Evolutionary conservation across 2,113 vertebrate species (phyloP), one percentile per base, ranked within the genome.

Genomic region (Xenopus borealis): DNA sequence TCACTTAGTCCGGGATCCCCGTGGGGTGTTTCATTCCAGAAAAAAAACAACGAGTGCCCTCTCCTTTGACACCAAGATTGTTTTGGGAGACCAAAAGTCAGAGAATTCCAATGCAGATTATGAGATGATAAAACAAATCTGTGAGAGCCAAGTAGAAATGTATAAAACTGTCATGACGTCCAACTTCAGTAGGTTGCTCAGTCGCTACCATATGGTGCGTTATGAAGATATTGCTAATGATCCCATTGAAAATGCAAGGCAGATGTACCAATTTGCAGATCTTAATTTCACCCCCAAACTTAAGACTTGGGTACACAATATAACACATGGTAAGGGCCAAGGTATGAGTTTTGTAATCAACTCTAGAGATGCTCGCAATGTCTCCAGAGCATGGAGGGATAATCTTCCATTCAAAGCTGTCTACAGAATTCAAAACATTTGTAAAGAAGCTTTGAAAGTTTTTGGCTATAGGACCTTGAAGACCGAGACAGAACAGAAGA

Each of bases 1-100:
- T 72, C 96, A 99, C 80, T 84, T 99, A 81, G 93, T 98, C 0
- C 90, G 97, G 0, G 97, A 99, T 73, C 97, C 96, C 0, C 85
- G 97, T 12, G 97, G 90, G 0, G 94, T 98, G 46, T 74, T 94
- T 72, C 81, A 79, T 1, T 99, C 97, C 1, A 86, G 92, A 1
- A 88, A 94, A 52, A 83, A 77, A 10, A 83, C 91, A 0, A 2
- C 40, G 1, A 7, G 0, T 0, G 78, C 87, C 0, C 87, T 98
- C 10, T 11, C 47, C 27, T 72, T 0, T 0, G 97, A 98, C 72
- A 93, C 40, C 1, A 59, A 72, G 0, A 81, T 96, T 0, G 81
- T 96, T 8, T 12, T 93, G 78, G 87, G 92, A 33, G 75, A 85
- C 12, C 79, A 75, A 0, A 62, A 1, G 3, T 3, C 4, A 3